These are phyloP conservation scores for Plagodis pulveraria DNA, from an alignment of 2,888 invertebrate genomes.

Conservation along the genomic window DNA sequence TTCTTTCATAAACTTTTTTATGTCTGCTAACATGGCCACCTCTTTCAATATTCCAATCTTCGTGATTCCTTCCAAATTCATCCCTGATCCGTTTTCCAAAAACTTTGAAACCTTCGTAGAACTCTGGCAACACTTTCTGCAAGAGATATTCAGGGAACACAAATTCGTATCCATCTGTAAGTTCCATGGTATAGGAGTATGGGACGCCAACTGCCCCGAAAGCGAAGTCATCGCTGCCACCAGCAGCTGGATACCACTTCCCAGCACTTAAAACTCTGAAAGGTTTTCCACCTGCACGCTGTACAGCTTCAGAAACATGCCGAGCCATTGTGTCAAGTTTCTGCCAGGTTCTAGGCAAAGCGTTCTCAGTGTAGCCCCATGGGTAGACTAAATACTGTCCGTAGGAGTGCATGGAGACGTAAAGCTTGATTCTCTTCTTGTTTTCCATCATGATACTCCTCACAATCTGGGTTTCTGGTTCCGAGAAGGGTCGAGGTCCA, in stretches of 20 bases:
- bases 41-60: no score
- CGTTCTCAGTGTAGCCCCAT: constrained; percentile 85
- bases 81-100: constrained; percentile 60
- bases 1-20: no score
- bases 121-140: constrained; percentile 58
- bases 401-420: constrained; percentile 89
- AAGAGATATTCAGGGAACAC: constrained; percentile 84
- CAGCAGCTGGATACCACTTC: constrained; percentile 86
- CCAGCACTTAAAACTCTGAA: constrained; percentile 79
- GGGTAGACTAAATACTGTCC: constrained; percentile 87
- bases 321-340: constrained; percentile 71
- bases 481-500: constrained; percentile 86
- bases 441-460: constrained; percentile 80
- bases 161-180: constrained; percentile 87
- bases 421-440: constrained; percentile 83
- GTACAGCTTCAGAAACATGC: constrained; percentile 69
- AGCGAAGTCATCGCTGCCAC: constrained; percentile 87
- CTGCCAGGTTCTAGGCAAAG: constrained; percentile 75
- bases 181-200: constrained; percentile 86
- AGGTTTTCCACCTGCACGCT: constrained; percentile 67
- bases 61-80: constrained; percentile 50
- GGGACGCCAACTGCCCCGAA: constrained; percentile 81
- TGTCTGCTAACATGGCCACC: not conserved
- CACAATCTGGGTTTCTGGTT: constrained; percentile 85
- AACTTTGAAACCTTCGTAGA: constrained; percentile 68